Percentiles rank a stretch among this genome's conserved stretches.
Evolutionary conservation across 2,797 vertebrate genomes (phyloP).

Genomic region (Callimico goeldii): DNA sequence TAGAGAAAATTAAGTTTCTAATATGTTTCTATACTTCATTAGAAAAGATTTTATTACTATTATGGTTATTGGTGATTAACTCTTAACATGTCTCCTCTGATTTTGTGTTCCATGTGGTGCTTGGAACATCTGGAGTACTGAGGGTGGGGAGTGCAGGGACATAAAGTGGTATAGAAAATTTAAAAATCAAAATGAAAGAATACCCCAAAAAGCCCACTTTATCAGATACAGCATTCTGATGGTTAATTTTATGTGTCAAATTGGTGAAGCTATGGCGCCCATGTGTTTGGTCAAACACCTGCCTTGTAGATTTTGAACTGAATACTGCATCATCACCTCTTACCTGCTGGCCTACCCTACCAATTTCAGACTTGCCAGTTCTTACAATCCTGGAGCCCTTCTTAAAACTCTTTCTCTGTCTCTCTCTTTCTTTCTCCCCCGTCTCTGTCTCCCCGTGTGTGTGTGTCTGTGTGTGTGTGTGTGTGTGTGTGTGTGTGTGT

Average conservation of each 20-base stretch:
- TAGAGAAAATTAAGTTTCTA: conserved; percentile 26
- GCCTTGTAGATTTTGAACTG: background rate
- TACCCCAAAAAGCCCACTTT: background rate
- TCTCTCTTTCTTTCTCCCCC: too few relatives aligned
- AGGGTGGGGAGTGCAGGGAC: too few relatives aligned
- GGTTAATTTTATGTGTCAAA: background rate
- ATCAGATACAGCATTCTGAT: background rate
- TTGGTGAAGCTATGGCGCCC: background rate
- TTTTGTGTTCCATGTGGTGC: background rate
- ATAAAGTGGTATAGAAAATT: background rate
- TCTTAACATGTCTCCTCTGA: background rate
- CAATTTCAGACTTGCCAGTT: background rate
- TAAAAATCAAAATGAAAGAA: background rate
- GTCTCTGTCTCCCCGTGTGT: background rate
- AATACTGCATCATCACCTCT: background rate
- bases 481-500: too few relatives aligned
- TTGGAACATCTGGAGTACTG: background rate
- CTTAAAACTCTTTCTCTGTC: background rate
- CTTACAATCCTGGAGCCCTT: background rate
- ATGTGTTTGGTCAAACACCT: background rate
- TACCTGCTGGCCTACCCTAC: background rate
- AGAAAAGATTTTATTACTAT: background rate
- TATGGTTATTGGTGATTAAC: background rate
- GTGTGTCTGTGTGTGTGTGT: too few relatives aligned
- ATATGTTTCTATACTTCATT: background rate